Base-by-base conservation (phyloP, 2,888 invertebrate species). In the Mesorhabditis spiculigera region DNA sequence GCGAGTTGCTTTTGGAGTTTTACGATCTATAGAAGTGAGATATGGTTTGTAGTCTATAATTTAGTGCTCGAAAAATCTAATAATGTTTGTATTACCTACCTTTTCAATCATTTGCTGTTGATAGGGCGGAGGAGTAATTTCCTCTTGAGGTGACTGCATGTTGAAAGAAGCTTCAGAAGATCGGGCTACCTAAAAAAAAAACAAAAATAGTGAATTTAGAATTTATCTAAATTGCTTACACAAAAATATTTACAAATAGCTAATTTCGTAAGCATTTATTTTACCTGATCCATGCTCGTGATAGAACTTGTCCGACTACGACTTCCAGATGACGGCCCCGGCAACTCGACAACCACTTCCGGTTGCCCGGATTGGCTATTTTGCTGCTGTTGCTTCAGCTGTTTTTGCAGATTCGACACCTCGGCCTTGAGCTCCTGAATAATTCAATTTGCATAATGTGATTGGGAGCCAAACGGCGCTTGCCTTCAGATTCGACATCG, bases 1-100 rank as follows among this genome's bases (percentile, higher is more conserved):
- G 94, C 95, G 71, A 93, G 91, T 45, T 91, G 91, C 68, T 92
- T 90, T 87, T 97, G 96, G n/a, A 97, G 88, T 69, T 92, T 92
- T 3, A 96, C 91, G 66, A 97, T 94, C 70, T 94, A 43, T 5
- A 68, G 41, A 5, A 16, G 50, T 50, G 6, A 10, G 13, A 6
- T 50, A 13, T 16, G 3, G 58, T 13, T 50, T 50, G n/a, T n/a
- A n/a, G n/a, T n/a, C n/a, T n/a, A n/a, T n/a, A n/a, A n/a, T n/a
- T n/a, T n/a, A n/a, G n/a, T n/a, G n/a, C n/a, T n/a, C n/a, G n/a
- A n/a, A n/a, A n/a, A n/a, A n/a, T n/a, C n/a, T n/a, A n/a, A n/a
- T n/a, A n/a, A n/a, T n/a, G n/a, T n/a, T n/a, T n/a, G n/a, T n/a
- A n/a, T n/a, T 13, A 50, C 16, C 41, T 41, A 75, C 75, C 71